Evolutionary conservation across 2,113 vertebrate genomes (phyloP).

Genomic region (Ailurus styani): DNA sequence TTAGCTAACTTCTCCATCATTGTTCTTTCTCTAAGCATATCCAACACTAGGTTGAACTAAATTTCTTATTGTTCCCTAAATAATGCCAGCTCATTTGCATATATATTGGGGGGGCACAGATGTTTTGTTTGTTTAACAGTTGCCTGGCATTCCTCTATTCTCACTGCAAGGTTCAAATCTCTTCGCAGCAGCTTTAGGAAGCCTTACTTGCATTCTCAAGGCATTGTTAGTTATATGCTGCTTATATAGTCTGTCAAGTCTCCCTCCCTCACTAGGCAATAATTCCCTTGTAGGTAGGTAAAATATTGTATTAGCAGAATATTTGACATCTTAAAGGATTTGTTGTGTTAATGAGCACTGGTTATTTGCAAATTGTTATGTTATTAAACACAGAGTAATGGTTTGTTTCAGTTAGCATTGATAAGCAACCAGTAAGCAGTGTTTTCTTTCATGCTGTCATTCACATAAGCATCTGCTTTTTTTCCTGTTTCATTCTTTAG

Average conservation of each 20-base stretch:
- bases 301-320: not conserved
- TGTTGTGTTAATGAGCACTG: not conserved
- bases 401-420: not conserved
- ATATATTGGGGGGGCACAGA: too few species aligned
- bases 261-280: not conserved
- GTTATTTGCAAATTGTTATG: not conserved
- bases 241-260: not conserved
- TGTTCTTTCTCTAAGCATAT: not conserved
- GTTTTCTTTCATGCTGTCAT: not conserved
- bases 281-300: not conserved
- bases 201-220: not conserved
- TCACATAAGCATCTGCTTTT: not conserved
- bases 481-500: not conserved
- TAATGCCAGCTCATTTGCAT: not conserved
- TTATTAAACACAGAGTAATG: not conserved
- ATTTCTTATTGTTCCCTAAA: not conserved
- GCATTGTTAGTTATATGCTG: not conserved
- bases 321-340: not conserved
- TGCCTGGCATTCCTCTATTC: not conserved
- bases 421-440: not conserved
- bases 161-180: not conserved
- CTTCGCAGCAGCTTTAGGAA: not conserved
- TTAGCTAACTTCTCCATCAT: not conserved
- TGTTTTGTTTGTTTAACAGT: not conserved
- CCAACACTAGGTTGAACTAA: not conserved